Evolutionary conservation across 2,113 vertebrate species (phyloP), one percentile per base, ranked within the genome.

Genomic region (Poeciliopsis occidentalis): DNA sequence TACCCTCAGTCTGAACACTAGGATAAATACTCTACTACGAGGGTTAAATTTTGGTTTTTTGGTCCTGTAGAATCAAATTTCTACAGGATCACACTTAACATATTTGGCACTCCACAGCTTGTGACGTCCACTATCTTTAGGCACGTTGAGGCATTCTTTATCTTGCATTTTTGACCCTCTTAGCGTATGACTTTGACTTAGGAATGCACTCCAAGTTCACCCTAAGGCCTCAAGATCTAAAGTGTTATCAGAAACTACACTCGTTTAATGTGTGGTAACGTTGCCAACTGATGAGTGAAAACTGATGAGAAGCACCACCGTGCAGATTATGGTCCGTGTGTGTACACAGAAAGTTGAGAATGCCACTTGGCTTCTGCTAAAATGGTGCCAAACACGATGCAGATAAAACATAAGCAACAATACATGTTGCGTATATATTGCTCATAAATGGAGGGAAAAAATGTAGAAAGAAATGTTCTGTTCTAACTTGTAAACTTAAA

Each of bases 21-120:
- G 29, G 51, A 63, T 61, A 57, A 78, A 75, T 37, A 32, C 34
- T 37, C 32, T 41, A 68, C 62, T 62, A 69, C 30, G 81, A 81
- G 62, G 6, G 3, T 67, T 61, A 44, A 22, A 66, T 67, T 44
- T 44, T 6, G 19, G 41, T 22, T 1, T 75, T 79, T n/a, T n/a
- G n/a, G n/a, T n/a, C n/a, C n/a, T n/a, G n/a, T n/a, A n/a, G 29
- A 29, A 29, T 29, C 29, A 29, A 29, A 29, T 29, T 41, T 41
- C 39, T 41, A 41, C 39, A 2, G 39, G 13, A 13, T 15, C 39
- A 41, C 39, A 41, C 39, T 41, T 41, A 41, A 41, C 39, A 41
- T 41, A 41, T 41, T 41, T 41, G 39, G 39, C 39, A 41, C 39
- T 15, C 13, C 39, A 13, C 39, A 13, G 39, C 4, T 12, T 41